These are phyloP conservation scores for Astyanax mexicanus DNA, from an alignment of 2,797 vertebrate genomes.

Conservation along the genomic window DNA sequence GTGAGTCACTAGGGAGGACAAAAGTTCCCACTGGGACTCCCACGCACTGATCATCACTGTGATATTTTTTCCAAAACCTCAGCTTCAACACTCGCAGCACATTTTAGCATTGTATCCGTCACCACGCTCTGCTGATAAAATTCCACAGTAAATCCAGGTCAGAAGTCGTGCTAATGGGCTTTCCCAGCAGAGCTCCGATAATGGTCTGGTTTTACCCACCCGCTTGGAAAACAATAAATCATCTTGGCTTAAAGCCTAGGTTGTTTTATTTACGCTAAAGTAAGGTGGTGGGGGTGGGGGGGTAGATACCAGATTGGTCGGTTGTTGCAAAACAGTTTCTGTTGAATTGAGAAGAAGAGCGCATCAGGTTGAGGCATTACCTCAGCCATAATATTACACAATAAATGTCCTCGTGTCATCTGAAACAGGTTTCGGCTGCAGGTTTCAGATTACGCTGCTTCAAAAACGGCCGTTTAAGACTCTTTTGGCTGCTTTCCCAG, in stretches of 20 bases:
- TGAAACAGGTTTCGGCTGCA: not conserved
- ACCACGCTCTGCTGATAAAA: not conserved
- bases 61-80: not conserved
- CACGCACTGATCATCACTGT: no score
- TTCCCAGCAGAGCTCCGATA: not conserved
- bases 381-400: not conserved
- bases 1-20: not conserved
- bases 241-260: not conserved
- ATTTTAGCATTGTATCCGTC: not conserved
- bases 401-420: not conserved
- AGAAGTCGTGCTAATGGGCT: not conserved
- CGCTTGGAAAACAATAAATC: conserved; percentile 1
- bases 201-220: conserved; percentile 16
- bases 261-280: not conserved
- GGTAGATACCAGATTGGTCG: conserved; percentile 1
- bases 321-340: conserved; percentile 19
- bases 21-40: not conserved
- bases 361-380: conserved; percentile 2
- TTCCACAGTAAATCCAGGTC: conserved; percentile 2
- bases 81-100: not conserved
- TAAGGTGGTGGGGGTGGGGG: no score
- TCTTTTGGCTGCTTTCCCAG: not conserved
- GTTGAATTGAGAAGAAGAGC: conserved; percentile 10
- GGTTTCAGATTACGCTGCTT: not conserved
- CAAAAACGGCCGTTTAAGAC: not conserved